phyloP scores from a whole-genome alignment of 2,113 vertebrate genomes.

The Euleptes europaea region DNA sequence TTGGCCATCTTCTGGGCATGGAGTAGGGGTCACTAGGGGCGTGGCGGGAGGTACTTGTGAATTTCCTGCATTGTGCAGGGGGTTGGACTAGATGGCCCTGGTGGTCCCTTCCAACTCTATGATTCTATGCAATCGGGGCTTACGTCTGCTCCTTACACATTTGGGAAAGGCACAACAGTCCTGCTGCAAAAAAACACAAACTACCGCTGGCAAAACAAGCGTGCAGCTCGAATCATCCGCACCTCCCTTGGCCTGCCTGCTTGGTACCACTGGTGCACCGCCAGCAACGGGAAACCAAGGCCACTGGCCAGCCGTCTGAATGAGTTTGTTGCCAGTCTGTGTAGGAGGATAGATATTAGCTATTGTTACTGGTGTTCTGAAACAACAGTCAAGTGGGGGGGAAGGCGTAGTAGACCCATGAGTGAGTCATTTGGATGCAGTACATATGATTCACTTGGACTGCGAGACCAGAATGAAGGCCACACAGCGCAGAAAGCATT shows the following conservation, averaged over 20 bases:
- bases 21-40: too few relatives aligned
- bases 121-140: too few relatives aligned
- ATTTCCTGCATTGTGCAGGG: too few relatives aligned
- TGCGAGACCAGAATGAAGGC: rapidly evolving
- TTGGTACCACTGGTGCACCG: not conserved
- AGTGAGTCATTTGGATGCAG: not conserved
- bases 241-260: not conserved
- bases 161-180: not conserved
- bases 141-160: not conserved
- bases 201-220: not conserved
- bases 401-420: rapidly evolving
- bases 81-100: too few relatives aligned
- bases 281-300: rapidly evolving
- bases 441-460: not conserved
- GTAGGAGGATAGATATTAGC: not conserved
- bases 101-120: too few relatives aligned
- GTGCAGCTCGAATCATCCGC: not conserved
- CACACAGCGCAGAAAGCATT: not conserved
- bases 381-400: not conserved
- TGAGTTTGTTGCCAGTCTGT: not conserved
- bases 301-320: not conserved
- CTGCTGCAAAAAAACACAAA: not conserved
- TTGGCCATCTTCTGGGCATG: too few relatives aligned
- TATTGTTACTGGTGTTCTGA: not conserved
- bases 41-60: too few relatives aligned